Base-by-base conservation (phyloP, 2,797 vertebrate genomes). In the Lepidocolaptes lacrymiger region DNA sequence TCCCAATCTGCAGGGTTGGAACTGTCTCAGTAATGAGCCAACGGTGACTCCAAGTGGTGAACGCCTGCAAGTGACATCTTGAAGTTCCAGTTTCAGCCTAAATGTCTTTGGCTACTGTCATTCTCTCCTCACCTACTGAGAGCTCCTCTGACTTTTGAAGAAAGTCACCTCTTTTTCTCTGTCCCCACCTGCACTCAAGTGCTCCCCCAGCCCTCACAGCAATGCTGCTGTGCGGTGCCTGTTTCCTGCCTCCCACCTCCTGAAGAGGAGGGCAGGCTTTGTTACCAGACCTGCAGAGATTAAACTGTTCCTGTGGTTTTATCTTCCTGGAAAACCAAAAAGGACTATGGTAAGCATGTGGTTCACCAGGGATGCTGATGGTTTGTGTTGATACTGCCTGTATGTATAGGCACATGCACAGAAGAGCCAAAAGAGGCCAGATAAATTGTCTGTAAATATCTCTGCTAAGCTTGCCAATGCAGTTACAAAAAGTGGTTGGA, bases 21-120 rank as follows among this genome's bases (percentile, higher is more conserved):
- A 66, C 36, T 52, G 15, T 18, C 36, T 83, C 43, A 58, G 1
- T 62, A 73, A 48, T 82, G 80, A 90, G 28, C 74, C 88, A 71
- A 1, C 1, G 58, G 80, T 75, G 97, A 93, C 97, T 76, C 88
- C 96, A 89, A 79, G 95, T 85, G 97, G 97, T 89, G 81, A 94
- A 66, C 0, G 12, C 4, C 7, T 78, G 91, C 52, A 91, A 90
- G 21, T 64, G 48, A 26, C 54, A 62, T 59, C 36, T 46, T 62
- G 52, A 75, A 24, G 72, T 88, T 54, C 36, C 12, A 14, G 1
- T 28, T 85, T 78, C 62, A 41, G 34, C 34, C 20, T 52, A 24
- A 48, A 12, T 4, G 2, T 23, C 24, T 48, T 71, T 32, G 44
- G 18, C 58, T 20, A 2, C 20, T 62, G 2, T 41, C 23, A 28